Conservation (phyloP, 2,888 invertebrate species). For the Pyralis farinalis region DNA sequence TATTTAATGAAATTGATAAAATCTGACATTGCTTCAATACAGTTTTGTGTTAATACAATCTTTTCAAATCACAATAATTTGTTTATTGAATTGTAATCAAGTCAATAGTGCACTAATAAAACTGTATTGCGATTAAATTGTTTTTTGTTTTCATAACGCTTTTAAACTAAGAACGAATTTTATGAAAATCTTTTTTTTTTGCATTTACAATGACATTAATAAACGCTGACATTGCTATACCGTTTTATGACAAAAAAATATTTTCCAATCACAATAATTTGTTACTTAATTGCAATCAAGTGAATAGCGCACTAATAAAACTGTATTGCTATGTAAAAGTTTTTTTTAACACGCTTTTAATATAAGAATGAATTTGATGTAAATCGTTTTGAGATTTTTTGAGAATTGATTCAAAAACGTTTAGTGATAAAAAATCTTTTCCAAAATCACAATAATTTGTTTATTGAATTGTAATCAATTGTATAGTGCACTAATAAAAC, state of each 20-base stretch:
- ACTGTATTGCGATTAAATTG: conserved; percentile 19
- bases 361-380: no score
- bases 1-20: no score
- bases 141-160: no score
- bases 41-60: conserved; percentile 20
- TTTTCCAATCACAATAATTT: conserved; percentile 22
- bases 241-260: conserved; percentile 20
- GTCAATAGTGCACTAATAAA: conserved; percentile 41
- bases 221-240: no score
- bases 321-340: conserved; percentile 19
- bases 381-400: no score
- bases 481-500: conserved; percentile 39
- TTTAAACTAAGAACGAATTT: no score
- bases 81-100: conserved; percentile 38
- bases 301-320: conserved; percentile 41
- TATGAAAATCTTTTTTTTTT: no score
- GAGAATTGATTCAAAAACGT: no score
- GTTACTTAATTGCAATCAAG: conserved; percentile 38
- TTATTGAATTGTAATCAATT: conserved; percentile 39
- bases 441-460: conserved; percentile 22
- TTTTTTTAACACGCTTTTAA: no score
- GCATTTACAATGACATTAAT: no score
- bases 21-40: no score
- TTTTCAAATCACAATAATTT: conserved; percentile 22
- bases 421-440: conserved; percentile 22